These are phyloP conservation scores for Microctenopoma stevenorrisi DNA, from an alignment of 2,797 vertebrate genomes.

Conservation along the genomic window DNA sequence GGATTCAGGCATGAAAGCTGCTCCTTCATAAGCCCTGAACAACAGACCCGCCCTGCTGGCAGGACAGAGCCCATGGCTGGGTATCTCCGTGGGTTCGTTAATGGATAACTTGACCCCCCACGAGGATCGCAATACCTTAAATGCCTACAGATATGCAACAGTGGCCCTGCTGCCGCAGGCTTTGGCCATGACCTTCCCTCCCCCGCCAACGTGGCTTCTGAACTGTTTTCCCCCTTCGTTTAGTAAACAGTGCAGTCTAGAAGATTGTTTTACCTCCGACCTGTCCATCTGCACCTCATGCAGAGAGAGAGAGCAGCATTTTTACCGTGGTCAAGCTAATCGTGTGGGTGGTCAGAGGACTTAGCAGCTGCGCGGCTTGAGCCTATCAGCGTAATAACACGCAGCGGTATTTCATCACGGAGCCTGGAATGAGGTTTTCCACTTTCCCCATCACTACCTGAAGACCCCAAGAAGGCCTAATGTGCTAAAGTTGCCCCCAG, in stretches of 20 bases:
- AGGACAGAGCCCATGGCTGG: slow-evolving; percentile 22
- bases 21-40: slow-evolving; percentile 48
- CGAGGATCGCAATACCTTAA: slow-evolving; percentile 47
- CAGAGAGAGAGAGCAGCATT: too few relatives aligned
- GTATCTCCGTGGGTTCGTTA: slow-evolving; percentile 58
- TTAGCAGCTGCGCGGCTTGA: slow-evolving; percentile 39
- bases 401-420: slow-evolving; percentile 30
- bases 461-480: slow-evolving; percentile 48
- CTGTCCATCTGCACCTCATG: too few relatives aligned
- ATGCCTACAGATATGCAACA: slow-evolving; percentile 53
- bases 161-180: slow-evolving; percentile 34
- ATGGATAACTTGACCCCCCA: slow-evolving; percentile 68
- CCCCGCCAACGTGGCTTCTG: neutral
- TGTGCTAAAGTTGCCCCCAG: slow-evolving; percentile 26
- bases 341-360: slow-evolving; percentile 53
- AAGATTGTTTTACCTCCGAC: too few relatives aligned
- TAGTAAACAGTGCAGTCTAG: too few relatives aligned
- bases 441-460: neutral
- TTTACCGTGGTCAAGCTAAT: slow-evolving; percentile 15
- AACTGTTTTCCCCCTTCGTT: too few relatives aligned
- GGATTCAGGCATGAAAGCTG: slow-evolving; percentile 55
- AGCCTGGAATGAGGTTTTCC: slow-evolving; percentile 9
- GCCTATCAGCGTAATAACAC: slow-evolving; percentile 44
- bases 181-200: slow-evolving; percentile 56
- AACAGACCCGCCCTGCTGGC: slow-evolving; percentile 28